Evolutionary conservation across 2,888 invertebrate genomes (phyloP), one percentile per base, ranked within the genome.

Genomic region (Laspeyria flexula): DNA sequence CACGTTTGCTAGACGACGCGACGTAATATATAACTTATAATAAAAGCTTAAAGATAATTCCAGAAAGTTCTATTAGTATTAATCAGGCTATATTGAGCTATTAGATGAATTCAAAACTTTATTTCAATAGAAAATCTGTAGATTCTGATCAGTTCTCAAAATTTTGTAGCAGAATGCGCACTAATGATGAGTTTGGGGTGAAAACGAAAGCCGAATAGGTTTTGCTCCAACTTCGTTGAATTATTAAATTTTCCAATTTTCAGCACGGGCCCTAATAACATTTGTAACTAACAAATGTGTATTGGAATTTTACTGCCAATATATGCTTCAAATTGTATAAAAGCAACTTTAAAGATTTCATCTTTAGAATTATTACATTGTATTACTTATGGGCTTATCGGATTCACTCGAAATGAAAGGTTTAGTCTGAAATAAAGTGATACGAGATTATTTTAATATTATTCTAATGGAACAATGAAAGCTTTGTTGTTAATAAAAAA

Each of bases 191-290:
- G 63, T 44, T 31, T 55, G 44, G 62, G 44, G 35, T 47, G 62
- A 59, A 60, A 67, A 60, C 48, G 58, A 73, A 73, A 67, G 67
- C 47, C 59, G 53, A 62, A 60, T 63, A 59, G 55, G 55, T 54
- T 58, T 48, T 48, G 38, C 53, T 47, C 51, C 55, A 53, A 53
- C 62, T 60, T 56, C 44, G 54, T 51, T 75, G 72, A 73, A 75
- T 69, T 76, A 76, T 75, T 76, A 75, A 75, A 69, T 68, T 75
- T 73, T 71, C 60, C 70, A 71, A 74, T 75, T 73, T 75, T 52
- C 54, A 58, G 47, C 46, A 44, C 43, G 57, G 50, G 35, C 46
- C 35, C 55, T 63, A 48, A 55, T 59, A 63, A 59, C 60, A 60
- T 65, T 63, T 41, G 35, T 48, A 59, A 63, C 57, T 53, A 57